phyloP scores from a whole-genome alignment of 1,140 invertebrate species.

The Drosophila baimaii region DNA sequence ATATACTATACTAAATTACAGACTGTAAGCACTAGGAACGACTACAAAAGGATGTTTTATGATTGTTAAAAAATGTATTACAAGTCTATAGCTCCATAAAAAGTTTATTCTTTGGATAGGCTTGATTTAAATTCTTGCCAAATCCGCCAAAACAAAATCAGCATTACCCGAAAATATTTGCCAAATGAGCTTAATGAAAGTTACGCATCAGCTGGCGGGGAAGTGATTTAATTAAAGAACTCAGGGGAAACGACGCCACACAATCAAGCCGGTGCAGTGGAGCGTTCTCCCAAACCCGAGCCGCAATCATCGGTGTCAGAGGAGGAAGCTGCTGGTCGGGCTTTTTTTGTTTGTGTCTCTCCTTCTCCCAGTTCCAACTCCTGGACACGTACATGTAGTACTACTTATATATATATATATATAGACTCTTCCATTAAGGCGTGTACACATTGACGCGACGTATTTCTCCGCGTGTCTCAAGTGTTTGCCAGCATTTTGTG shows the following conservation, averaged over 20 bases:
- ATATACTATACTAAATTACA: neutral
- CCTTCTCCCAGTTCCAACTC: slow-evolving; percentile 14
- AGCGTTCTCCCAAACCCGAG: slow-evolving; percentile 66
- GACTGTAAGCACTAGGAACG: neutral
- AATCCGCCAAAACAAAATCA: neutral
- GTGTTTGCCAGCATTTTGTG: slow-evolving; percentile 81
- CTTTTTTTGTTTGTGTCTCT: slow-evolving; percentile 55
- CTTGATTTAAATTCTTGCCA: neutral
- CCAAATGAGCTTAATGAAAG: slow-evolving; percentile 46
- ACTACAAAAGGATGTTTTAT: neutral
- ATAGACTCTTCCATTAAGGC: slow-evolving; percentile 79
- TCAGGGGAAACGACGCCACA: slow-evolving; percentile 56
- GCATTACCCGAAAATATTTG: slow-evolving; percentile 2
- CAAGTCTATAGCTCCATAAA: neutral
- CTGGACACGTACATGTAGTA: slow-evolving; percentile 24
- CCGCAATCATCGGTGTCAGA: slow-evolving; percentile 60
- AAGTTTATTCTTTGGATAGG: neutral
- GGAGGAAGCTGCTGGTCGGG: slow-evolving; percentile 42
- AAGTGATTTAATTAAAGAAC: slow-evolving; percentile 69
- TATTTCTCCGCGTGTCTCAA: slow-evolving; percentile 52
- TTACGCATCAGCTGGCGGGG: slow-evolving; percentile 50
- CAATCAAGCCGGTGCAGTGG: slow-evolving; percentile 65
- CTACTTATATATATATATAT: slow-evolving; percentile 14
- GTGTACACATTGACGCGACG: slow-evolving; percentile 81
- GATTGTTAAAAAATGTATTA: neutral